Conservation (phyloP, 2,888 invertebrate genomes). For the Pollenia griseotomentosa region DNA sequence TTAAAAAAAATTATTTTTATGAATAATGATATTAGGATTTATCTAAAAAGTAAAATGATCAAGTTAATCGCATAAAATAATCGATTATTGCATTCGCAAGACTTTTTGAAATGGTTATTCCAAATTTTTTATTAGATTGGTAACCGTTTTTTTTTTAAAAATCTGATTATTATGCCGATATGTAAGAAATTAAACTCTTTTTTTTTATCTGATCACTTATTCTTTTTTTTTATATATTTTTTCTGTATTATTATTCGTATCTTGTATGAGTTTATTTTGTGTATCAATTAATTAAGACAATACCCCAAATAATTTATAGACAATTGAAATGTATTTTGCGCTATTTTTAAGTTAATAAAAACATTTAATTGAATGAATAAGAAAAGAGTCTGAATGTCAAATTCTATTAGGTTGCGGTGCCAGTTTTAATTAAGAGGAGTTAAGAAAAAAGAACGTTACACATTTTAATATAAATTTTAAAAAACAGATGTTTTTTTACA, state of each 20-base stretch:
- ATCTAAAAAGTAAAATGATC: too few species aligned
- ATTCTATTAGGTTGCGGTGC: neutral
- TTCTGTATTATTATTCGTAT: neutral
- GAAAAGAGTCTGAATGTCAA: neutral
- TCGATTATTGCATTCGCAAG: too few species aligned
- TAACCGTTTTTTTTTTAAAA: too few species aligned
- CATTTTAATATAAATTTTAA: neutral
- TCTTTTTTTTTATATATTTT: too few species aligned
- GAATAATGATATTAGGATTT: too few species aligned
- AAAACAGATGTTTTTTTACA: neutral
- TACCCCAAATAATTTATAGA: conserved; percentile 42
- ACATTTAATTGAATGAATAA: neutral
- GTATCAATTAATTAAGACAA: conserved; percentile 47
- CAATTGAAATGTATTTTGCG: conserved; percentile 37
- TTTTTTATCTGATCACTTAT: too few species aligned
- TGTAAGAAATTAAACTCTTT: too few species aligned
- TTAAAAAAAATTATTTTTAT: too few species aligned
- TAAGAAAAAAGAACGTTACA: neutral
- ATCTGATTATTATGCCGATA: too few species aligned
- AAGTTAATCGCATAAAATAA: too few species aligned
- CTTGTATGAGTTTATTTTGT: conserved; percentile 9
- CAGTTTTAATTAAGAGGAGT: neutral
- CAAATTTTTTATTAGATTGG: too few species aligned
- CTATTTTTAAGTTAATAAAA: conserved; percentile 8
- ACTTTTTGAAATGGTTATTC: too few species aligned